Evolutionary conservation across 2,797 vertebrate species (phyloP).

Genomic region (Syngnathus acus): DNA sequence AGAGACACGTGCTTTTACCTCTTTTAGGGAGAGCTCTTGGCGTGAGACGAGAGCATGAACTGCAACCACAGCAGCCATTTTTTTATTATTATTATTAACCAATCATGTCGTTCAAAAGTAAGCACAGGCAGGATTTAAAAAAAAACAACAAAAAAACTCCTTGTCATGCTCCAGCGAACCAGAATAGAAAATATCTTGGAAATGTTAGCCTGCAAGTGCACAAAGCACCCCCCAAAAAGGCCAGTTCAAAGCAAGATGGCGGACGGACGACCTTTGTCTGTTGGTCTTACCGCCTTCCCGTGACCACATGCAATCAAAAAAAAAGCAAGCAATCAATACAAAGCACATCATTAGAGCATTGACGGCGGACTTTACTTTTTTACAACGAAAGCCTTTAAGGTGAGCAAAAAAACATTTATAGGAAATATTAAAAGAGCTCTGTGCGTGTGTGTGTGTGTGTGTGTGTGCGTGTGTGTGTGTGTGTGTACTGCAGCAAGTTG

Average conservation of each 20-base stretch:
- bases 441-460: constrained; percentile 16
- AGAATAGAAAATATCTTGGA: neutral
- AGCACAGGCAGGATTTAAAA: too few relatives aligned
- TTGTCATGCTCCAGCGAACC: too few relatives aligned
- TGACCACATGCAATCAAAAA: too few relatives aligned
- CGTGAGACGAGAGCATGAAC: neutral
- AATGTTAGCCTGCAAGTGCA: neutral
- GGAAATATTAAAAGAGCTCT: neutral
- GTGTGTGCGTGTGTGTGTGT: constrained; percentile 17
- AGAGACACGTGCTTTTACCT: neutral
- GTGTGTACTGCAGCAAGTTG: constrained; percentile 20
- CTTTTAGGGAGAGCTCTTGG: neutral
- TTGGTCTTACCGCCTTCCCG: too few relatives aligned
- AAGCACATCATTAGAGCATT: too few relatives aligned
- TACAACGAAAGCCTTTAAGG: constrained; percentile 4
- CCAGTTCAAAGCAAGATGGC: neutral
- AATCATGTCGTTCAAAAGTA: neutral
- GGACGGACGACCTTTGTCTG: too few relatives aligned
- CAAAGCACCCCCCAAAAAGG: neutral
- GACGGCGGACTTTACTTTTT: neutral
- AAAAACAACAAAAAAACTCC: too few relatives aligned
- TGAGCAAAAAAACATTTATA: neutral
- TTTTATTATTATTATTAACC: neutral
- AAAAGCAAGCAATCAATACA: too few relatives aligned
- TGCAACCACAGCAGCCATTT: neutral